Evolutionary conservation across 2,888 invertebrate species (phyloP).

Genomic region (Panorpa germanica): DNA sequence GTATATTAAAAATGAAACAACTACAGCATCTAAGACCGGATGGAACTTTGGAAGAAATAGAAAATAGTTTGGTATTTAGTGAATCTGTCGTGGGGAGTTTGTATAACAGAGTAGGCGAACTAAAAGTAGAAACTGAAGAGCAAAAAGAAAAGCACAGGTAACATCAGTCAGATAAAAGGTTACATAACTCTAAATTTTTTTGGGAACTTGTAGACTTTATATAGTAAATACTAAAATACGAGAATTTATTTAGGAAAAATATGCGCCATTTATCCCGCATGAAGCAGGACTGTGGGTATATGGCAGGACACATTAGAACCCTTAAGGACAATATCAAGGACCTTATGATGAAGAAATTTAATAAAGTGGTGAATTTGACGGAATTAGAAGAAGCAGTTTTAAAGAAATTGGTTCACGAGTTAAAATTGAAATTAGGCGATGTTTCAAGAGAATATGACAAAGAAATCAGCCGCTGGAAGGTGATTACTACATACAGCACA

Average conservation of each 20-base stretch:
- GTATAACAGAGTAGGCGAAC: slow-evolving; percentile 38
- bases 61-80: slow-evolving; percentile 40
- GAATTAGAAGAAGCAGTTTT: slow-evolving; percentile 34
- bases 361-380: slow-evolving; percentile 28
- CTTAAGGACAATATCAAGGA: slow-evolving; percentile 32
- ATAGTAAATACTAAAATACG: no score
- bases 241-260: neutral
- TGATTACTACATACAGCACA: slow-evolving; percentile 11
- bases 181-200: no score
- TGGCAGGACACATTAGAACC: slow-evolving; percentile 35
- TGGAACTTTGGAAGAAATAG: slow-evolving; percentile 24
- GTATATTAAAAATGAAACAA: slow-evolving; percentile 50
- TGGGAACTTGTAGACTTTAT: no score
- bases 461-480: slow-evolving; percentile 24
- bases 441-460: slow-evolving; percentile 25
- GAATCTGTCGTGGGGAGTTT: slow-evolving; percentile 33
- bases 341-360: slow-evolving; percentile 35
- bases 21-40: slow-evolving; percentile 34
- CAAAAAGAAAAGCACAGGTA: slow-evolving; percentile 41
- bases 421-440: slow-evolving; percentile 28
- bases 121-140: slow-evolving; percentile 42
- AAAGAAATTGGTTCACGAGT: slow-evolving; percentile 30
- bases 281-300: slow-evolving; percentile 45
- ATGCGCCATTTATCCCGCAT: slow-evolving; percentile 40
- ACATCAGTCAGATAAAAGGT: slow-evolving; percentile 12